Base-by-base conservation (phyloP, 2,797 vertebrate species). In the Chloroceryle amazona region DNA sequence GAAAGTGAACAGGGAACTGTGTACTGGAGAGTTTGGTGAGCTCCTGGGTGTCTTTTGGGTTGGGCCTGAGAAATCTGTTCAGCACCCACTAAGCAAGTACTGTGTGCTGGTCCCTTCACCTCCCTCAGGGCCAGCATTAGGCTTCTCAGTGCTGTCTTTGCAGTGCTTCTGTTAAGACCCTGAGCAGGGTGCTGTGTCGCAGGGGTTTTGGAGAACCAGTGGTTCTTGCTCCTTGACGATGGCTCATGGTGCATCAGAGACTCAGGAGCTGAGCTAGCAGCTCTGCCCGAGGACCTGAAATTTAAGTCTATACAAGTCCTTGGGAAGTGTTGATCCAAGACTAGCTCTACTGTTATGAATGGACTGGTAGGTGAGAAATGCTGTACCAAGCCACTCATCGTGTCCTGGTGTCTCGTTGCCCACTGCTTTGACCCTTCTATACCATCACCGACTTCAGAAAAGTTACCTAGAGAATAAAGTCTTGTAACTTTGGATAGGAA, bases 391-490 rank as follows among this genome's bases (percentile, higher is more conserved):
- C 13, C 22, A 23, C 29, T 41, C 39, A 8, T 13, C 0, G 0
- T 52, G 15, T 29, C 57, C 51, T 44, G 31, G 21, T 14, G 10
- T 70, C 39, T 41, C 0, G 0, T 49, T 55, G 49, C 11, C 28
- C 17, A 8, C 39, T 75, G 46, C 26, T 73, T 76, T 73, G 22
- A 67, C 41, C 35, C 21, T 71, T 52, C 33, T 46, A 4, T 67
- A 37, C 20, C 0, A 0, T 35, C 42, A 37, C 16, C 0, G 0
- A 5, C 29, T 39, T 72, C 39, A 58, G 46, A 35, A 28, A 29
- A 62, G 51, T 19, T 14, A 23, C 66, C 31, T 22, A 25, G 65
- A 19, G 33, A 55, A 63, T 55, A 22, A 39, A 67, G 23, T 14
- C 4, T 12, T 19, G 1, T 11, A 39, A 31, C 28, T 58, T 42